Percentiles rank a stretch among this genome's conserved stretches.
These are phyloP conservation scores for Aspidoscelis tigris DNA, from an alignment of 2,113 vertebrate species.

Conservation along the genomic window DNA sequence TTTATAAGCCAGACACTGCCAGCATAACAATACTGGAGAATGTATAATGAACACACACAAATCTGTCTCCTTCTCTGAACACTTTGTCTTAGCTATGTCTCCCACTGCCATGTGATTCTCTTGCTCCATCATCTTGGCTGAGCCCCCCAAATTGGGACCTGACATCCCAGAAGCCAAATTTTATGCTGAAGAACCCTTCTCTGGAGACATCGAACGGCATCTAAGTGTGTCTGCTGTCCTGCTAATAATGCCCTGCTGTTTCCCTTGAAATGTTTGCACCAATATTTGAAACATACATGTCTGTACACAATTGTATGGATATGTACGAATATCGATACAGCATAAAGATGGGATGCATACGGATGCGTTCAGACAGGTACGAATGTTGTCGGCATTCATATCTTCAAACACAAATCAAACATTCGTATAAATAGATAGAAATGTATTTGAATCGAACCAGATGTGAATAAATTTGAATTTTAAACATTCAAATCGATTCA, in stretches of 20 bases:
- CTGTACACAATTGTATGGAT: too few species aligned
- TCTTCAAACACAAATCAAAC: too few species aligned
- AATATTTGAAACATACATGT: too few species aligned
- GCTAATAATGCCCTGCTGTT: not conserved
- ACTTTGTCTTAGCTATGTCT: not conserved
- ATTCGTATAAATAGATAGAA: too few species aligned
- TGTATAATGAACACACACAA: conserved; percentile 16
- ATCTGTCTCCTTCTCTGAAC: conserved; percentile 2
- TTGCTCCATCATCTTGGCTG: not conserved
- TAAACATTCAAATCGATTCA: too few species aligned
- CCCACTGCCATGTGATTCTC: too few species aligned
- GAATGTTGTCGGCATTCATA: too few species aligned
- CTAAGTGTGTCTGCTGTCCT: not conserved
- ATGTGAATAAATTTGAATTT: too few species aligned
- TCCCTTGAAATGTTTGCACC: not conserved
- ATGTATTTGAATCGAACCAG: too few species aligned
- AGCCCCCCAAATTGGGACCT: not conserved
- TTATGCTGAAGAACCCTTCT: not conserved
- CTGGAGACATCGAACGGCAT: not conserved
- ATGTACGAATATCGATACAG: too few species aligned
- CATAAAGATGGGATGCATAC: too few species aligned
- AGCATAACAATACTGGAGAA: conserved; percentile 28
- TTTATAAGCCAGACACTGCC: conserved; percentile 23
- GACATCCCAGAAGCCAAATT: not conserved
- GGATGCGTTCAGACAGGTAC: too few species aligned